Conservation (phyloP, 2,797 vertebrate species). For the Phoeniculus purpureus region DNA sequence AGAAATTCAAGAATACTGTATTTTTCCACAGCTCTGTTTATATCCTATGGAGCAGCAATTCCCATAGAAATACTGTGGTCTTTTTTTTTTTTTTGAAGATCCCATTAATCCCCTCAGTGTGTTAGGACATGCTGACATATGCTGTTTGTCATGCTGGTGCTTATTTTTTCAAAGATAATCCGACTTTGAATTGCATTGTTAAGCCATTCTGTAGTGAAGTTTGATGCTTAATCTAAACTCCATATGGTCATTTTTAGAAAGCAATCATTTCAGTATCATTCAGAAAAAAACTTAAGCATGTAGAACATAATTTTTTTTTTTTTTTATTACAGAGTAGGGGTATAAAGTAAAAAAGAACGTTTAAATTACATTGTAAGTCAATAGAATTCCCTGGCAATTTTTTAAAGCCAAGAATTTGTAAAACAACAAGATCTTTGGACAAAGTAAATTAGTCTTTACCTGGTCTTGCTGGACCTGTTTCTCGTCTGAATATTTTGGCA, state of each 20-base stretch:
- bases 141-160: conserved; percentile 37
- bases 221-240: conserved; percentile 25
- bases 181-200: conserved; percentile 31
- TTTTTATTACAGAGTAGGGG: neutral
- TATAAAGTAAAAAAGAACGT: neutral
- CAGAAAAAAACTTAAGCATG: neutral
- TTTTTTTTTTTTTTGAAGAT: neutral
- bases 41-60: conserved; percentile 47
- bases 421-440: neutral
- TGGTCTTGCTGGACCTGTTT: conserved; percentile 15
- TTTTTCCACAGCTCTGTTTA: conserved; percentile 6
- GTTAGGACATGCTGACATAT: conserved; percentile 18
- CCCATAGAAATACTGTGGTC: neutral
- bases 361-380: neutral
- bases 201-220: conserved; percentile 31
- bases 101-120: conserved; percentile 33
- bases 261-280: neutral
- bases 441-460: neutral
- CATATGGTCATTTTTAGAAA: conserved; percentile 6
- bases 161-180: conserved; percentile 46
- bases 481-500: neutral
- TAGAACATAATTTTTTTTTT: neutral
- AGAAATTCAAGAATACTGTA: neutral
- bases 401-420: neutral
- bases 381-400: neutral